Conservation (phyloP, 2,113 vertebrate genomes). For the Menura novaehollandiae region DNA sequence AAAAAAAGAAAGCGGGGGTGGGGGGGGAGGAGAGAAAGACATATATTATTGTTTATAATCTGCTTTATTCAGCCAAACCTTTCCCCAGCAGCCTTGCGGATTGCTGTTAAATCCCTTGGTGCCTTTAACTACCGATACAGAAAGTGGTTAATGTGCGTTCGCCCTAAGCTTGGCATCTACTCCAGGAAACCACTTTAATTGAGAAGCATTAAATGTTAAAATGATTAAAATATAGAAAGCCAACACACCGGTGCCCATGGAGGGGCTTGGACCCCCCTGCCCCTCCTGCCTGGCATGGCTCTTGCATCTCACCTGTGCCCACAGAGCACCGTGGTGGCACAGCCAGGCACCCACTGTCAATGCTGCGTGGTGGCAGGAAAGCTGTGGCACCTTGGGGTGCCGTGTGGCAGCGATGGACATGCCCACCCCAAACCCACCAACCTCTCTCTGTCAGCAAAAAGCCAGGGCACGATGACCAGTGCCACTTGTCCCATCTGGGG, state of each 20-base stretch:
- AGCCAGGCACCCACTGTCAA: neutral
- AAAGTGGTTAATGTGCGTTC: conserved; percentile 82
- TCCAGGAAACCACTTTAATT: conserved; percentile 85
- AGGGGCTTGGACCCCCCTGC: neutral
- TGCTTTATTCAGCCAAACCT: conserved; percentile 85
- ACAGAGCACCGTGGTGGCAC: rapidly evolving
- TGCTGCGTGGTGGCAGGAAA: rapidly evolving
- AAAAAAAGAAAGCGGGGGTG: neutral
- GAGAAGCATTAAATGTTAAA: conserved; percentile 84
- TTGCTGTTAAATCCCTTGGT: conserved; percentile 85
- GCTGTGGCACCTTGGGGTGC: neutral
- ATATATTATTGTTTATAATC: conserved; percentile 89
- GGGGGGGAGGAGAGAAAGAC: conserved; percentile 37
- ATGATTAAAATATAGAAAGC: conserved; percentile 77
- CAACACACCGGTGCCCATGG: conserved; percentile 48
- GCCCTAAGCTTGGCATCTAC: conserved; percentile 78
- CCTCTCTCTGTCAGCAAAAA: neutral
- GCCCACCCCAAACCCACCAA: neutral
- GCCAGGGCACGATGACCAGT: rapidly evolving
- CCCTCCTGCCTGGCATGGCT: neutral
- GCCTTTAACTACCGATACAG: conserved; percentile 84
- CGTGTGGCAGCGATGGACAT: neutral
- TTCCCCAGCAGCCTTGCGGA: conserved; percentile 75
- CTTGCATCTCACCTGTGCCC: neutral
- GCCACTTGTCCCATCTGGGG: neutral